These are phyloP conservation scores for Zophobas morio DNA, from an alignment of 1,140 invertebrate species.

Conservation along the genomic window DNA sequence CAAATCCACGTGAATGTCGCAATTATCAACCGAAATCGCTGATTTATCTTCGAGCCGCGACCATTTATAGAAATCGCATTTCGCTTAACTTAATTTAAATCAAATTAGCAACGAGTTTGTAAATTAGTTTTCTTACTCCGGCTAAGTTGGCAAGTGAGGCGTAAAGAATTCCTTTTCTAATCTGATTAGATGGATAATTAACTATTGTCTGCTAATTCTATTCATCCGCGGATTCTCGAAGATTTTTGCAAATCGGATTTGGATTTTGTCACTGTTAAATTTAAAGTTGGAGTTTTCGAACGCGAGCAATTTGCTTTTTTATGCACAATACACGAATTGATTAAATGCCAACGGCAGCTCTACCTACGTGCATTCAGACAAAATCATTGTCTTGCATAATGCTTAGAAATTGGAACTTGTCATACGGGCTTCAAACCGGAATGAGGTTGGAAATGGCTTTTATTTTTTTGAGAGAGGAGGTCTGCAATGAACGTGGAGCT, in stretches of 20 bases:
- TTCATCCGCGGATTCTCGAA: slow-evolving; percentile 44
- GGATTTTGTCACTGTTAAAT: slow-evolving; percentile 3
- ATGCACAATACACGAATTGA: slow-evolving; percentile 9
- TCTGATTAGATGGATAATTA: slow-evolving; percentile 59
- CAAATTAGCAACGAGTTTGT: slow-evolving; percentile 58
- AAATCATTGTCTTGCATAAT: slow-evolving; percentile 31
- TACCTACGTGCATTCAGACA: slow-evolving; percentile 23
- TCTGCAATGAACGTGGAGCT: too few relatives aligned
- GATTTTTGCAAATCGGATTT: slow-evolving; percentile 44
- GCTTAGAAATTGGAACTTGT: slow-evolving; percentile 35
- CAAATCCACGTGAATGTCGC: slow-evolving; percentile 49
- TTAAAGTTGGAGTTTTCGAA: too few relatives aligned
- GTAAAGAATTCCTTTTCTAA: slow-evolving; percentile 58
- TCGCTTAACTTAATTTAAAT: slow-evolving; percentile 57
- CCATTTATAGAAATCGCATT: slow-evolving; percentile 54
- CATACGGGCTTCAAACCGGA: slow-evolving; percentile 12
- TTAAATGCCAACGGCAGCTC: slow-evolving; percentile 20
- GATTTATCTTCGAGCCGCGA: slow-evolving; percentile 48
- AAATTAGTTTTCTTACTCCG: slow-evolving; percentile 59
- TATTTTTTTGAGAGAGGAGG: background rate
- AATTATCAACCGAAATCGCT: slow-evolving; percentile 54
- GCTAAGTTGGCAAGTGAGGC: slow-evolving; percentile 53
- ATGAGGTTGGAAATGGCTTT: slow-evolving; percentile 1
- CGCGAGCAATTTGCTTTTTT: slow-evolving; percentile 11
- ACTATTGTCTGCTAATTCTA: slow-evolving; percentile 58